phyloP scores from a whole-genome alignment of 2,797 vertebrate species.

The Luscinia luscinia region DNA sequence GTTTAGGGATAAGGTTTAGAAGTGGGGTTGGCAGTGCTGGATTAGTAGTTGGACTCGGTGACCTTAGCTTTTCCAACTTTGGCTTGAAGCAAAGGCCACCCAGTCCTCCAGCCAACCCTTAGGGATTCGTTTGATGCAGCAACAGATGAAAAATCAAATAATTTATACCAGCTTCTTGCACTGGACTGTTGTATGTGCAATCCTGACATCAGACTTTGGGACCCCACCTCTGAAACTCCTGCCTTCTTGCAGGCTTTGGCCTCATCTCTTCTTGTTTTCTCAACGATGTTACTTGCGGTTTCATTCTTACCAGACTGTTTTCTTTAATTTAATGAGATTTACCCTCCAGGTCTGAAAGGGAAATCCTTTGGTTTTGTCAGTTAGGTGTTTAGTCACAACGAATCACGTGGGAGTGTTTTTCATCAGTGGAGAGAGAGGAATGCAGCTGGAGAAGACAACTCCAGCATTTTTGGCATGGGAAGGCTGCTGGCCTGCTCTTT shows the following conservation, averaged over 20 bases:
- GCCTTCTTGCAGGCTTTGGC: not conserved
- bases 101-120: not conserved
- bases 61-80: not conserved
- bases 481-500: conserved; percentile 16
- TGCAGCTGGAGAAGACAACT: conserved; percentile 17
- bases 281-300: not conserved
- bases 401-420: not conserved
- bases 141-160: not conserved
- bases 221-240: not conserved
- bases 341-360: conserved; percentile 12
- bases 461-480: not conserved
- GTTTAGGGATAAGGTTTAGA: not conserved
- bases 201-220: not conserved
- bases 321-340: conserved; percentile 24
- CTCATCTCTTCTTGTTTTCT: not conserved
- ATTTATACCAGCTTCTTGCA: not conserved
- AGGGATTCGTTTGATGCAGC: not conserved
- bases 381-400: conserved; percentile 16
- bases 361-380: conserved; percentile 51
- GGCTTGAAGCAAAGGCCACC: not conserved
- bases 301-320: conserved; percentile 1
- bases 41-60: not conserved
- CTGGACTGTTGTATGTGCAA: not conserved
- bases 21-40: not conserved
- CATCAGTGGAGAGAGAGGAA: not conserved